phyloP scores from a whole-genome alignment of 1,140 invertebrate genomes.

The Trissolcus basalis region DNA sequence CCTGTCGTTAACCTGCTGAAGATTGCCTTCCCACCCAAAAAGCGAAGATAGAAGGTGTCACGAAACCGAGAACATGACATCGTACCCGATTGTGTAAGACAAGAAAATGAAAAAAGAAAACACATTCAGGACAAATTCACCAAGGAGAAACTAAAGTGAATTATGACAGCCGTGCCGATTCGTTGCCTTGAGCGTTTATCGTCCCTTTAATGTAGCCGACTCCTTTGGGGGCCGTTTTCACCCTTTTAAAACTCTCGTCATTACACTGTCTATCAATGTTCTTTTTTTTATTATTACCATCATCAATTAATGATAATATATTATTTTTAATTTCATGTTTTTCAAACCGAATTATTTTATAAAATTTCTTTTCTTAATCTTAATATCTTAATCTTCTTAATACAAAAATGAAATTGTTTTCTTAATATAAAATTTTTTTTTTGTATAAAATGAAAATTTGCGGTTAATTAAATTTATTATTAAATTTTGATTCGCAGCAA shows the following conservation, averaged over 20 bases:
- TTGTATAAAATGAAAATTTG: too few relatives aligned
- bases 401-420: too few relatives aligned
- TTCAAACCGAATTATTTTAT: too few relatives aligned
- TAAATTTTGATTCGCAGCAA: not conserved
- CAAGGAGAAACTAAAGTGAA: slow-evolving; percentile 26
- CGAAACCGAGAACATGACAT: slow-evolving; percentile 6
- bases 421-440: too few relatives aligned
- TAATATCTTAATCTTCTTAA: too few relatives aligned
- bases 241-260: not conserved
- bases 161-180: slow-evolving; percentile 12
- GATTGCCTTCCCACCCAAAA: slow-evolving; percentile 74
- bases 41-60: slow-evolving; percentile 63
- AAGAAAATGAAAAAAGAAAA: slow-evolving; percentile 24
- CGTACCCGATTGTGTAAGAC: slow-evolving; percentile 43
- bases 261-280: too few relatives aligned
- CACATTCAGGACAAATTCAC: slow-evolving; percentile 16
- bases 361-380: too few relatives aligned
- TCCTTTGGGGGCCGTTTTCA: slow-evolving; percentile 14
- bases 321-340: too few relatives aligned
- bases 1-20: slow-evolving; percentile 86
- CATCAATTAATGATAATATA: not conserved
- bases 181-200: slow-evolving; percentile 10
- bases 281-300: too few relatives aligned
- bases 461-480: not conserved
- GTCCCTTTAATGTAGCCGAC: slow-evolving; percentile 5